Evolutionary conservation across 2,797 vertebrate genomes (phyloP).

Genomic region (Coccyzus lansbergi): DNA sequence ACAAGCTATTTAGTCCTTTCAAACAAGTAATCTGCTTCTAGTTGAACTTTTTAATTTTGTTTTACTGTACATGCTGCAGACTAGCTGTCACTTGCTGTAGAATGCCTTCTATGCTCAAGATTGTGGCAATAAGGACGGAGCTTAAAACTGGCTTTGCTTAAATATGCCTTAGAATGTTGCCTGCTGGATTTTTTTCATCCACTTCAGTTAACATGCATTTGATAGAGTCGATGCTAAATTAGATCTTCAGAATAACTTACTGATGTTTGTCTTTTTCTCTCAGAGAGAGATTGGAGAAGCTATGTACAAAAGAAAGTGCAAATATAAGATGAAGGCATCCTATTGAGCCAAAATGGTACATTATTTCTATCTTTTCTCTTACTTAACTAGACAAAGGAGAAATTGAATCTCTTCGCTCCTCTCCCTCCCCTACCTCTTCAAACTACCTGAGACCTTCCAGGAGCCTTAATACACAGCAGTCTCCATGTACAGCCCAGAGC

Average conservation of each 20-base stretch:
- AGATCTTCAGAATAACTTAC: slow-evolving; percentile 31
- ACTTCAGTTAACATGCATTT: slow-evolving; percentile 26
- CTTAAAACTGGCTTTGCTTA: background rate
- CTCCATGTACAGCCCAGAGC: background rate
- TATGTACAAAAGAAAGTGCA: slow-evolving; percentile 30
- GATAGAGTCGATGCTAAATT: slow-evolving; percentile 22
- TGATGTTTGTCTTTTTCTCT: slow-evolving; percentile 22
- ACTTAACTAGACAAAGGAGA: slow-evolving; percentile 17
- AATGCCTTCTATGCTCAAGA: background rate
- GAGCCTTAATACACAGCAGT: background rate
- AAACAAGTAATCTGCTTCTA: background rate
- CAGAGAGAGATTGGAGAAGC: slow-evolving; percentile 6
- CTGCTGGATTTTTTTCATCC: background rate
- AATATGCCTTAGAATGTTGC: background rate
- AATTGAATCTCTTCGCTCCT: background rate
- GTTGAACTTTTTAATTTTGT: slow-evolving; percentile 35
- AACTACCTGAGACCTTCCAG: background rate
- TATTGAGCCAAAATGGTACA: slow-evolving; percentile 20
- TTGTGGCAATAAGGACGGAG: background rate
- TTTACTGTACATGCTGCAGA: background rate
- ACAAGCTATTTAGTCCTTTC: slow-evolving; percentile 16
- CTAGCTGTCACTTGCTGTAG: slow-evolving; percentile 8
- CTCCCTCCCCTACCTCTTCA: background rate
- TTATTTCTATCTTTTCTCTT: background rate
- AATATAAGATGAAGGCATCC: slow-evolving; percentile 18